Percentiles rank a stretch among this genome's conserved stretches.
Evolutionary conservation across 2,797 vertebrate genomes (phyloP).

Genomic region (Ctenopoma kingsleyae): DNA sequence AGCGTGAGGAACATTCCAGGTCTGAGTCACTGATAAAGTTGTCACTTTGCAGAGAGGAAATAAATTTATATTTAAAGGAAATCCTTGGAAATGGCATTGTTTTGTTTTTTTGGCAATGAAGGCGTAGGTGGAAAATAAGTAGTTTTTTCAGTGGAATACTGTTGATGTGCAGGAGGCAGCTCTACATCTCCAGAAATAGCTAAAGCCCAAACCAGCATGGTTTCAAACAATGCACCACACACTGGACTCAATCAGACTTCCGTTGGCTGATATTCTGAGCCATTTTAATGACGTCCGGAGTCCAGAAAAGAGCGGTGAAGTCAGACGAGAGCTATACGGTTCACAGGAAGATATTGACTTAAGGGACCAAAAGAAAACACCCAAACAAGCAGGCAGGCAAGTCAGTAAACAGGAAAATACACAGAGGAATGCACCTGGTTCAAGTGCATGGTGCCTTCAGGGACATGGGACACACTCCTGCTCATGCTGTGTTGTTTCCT

Average conservation of each 20-base stretch:
- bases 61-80: constrained; percentile 63
- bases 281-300: constrained; percentile 79
- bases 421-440: constrained; percentile 82
- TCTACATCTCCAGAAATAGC: constrained; percentile 76
- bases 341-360: constrained; percentile 81
- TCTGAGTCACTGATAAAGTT: constrained; percentile 44
- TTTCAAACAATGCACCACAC: constrained; percentile 78
- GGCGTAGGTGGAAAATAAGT: constrained; percentile 63
- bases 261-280: constrained; percentile 78
- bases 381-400: constrained; percentile 73
- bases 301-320: constrained; percentile 64
- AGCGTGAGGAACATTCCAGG: constrained; percentile 37
- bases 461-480: constrained; percentile 75
- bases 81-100: constrained; percentile 77
- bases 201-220: constrained; percentile 54
- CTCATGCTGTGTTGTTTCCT: constrained; percentile 79
- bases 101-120: constrained; percentile 66
- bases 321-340: constrained; percentile 51
- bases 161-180: constrained; percentile 61
- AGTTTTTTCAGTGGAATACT: constrained; percentile 60
- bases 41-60: constrained; percentile 55
- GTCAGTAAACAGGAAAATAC: constrained; percentile 86
- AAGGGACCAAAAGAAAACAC: constrained; percentile 81
- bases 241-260: constrained; percentile 77
- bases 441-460: constrained; percentile 72